A percentile compares a stretch with the other conserved stretches of the same genome.
Conservation (phyloP, 2,888 invertebrate genomes). For the Notodonta dromedarius region DNA sequence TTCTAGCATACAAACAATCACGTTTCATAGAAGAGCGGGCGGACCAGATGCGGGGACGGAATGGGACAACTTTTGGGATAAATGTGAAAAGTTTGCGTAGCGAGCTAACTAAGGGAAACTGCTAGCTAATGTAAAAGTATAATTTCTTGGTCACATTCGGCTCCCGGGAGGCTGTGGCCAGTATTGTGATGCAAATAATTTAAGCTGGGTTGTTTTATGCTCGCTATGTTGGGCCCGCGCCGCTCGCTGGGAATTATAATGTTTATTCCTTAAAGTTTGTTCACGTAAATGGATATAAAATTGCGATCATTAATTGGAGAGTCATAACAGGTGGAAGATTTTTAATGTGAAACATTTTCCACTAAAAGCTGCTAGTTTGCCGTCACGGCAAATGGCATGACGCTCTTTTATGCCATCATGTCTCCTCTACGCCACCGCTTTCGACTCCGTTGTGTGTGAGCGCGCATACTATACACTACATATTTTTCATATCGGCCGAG, state of each 20-base stretch:
- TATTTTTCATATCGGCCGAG: too few species aligned
- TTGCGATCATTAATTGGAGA: constrained; percentile 5
- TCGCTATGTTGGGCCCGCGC: constrained; percentile 14
- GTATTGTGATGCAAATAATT: constrained; percentile 56
- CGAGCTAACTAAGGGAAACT: constrained; percentile 64
- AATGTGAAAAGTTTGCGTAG: constrained; percentile 66
- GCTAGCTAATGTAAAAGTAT: constrained; percentile 67
- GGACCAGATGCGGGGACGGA: constrained; percentile 27
- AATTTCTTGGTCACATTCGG: constrained; percentile 58
- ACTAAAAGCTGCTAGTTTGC: too few species aligned
- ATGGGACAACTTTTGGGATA: constrained; percentile 63
- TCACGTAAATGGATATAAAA: constrained; percentile 18
- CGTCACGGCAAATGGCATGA: too few species aligned
- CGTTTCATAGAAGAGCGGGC: constrained; percentile 21
- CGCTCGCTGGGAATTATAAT: constrained; percentile 31
- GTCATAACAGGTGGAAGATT: too few species aligned
- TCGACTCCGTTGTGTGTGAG: too few species aligned
- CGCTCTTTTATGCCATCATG: too few species aligned
- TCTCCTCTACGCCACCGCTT: too few species aligned
- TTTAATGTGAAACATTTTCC: too few species aligned
- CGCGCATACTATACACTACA: too few species aligned
- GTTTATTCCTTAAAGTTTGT: constrained; percentile 27
- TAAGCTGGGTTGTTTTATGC: constrained; percentile 41
- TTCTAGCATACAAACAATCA: constrained; percentile 45
- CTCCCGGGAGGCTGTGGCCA: constrained; percentile 35